phyloP scores from a whole-genome alignment of 2,797 vertebrate species.

The Bovichtus variegatus region DNA sequence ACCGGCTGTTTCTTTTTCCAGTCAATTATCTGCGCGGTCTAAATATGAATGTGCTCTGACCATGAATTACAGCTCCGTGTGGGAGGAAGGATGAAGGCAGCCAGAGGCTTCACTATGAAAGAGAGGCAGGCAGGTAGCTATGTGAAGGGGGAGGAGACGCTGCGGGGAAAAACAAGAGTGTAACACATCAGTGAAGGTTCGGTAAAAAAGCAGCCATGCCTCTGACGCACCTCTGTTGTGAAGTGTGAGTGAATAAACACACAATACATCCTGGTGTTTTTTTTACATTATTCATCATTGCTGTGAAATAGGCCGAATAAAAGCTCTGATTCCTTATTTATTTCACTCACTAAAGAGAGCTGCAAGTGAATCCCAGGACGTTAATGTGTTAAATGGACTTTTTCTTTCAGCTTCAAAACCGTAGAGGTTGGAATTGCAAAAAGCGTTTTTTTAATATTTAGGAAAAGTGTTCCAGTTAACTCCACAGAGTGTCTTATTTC shows the following conservation, averaged over 20 bases:
- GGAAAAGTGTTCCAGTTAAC: conserved; percentile 32
- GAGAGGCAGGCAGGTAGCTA: conserved; percentile 42
- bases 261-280: conserved; percentile 3
- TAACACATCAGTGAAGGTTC: conserved; percentile 28
- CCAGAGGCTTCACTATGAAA: conserved; percentile 49
- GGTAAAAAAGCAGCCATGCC: conserved; percentile 28
- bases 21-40: conserved; percentile 38
- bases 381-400: neutral
- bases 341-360: neutral
- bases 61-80: conserved; percentile 69
- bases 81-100: conserved; percentile 63
- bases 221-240: conserved; percentile 42
- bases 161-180: conserved; percentile 41
- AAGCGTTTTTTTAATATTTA: neutral
- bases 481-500: conserved; percentile 49
- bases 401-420: conserved; percentile 6
- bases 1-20: conserved; percentile 5
- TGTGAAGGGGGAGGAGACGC: conserved; percentile 17
- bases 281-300: conserved; percentile 5
- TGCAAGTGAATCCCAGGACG: neutral
- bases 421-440: neutral
- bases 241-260: conserved; percentile 31
- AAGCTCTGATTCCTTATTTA: conserved; percentile 7
- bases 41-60: conserved; percentile 51
- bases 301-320: neutral